Evolutionary conservation across 1,140 invertebrate genomes (phyloP).

Genomic region (Ips nitidus): DNA sequence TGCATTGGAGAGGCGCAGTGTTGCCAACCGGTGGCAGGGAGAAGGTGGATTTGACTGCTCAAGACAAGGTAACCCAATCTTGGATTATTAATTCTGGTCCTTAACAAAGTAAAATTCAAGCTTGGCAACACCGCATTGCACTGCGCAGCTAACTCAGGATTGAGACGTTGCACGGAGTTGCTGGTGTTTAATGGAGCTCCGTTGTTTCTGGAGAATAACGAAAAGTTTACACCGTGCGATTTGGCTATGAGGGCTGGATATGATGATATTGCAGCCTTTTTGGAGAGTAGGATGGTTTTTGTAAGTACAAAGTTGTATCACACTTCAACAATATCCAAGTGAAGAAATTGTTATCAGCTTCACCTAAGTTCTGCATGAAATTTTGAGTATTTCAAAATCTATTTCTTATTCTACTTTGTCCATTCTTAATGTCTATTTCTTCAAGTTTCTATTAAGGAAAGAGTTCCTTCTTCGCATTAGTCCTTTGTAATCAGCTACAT

Average conservation of each 20-base stretch:
- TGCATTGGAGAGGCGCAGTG: constrained; percentile 64
- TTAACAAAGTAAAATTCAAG: constrained; percentile 49
- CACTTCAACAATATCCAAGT: background rate
- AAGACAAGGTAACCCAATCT: constrained; percentile 60
- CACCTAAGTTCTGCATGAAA: background rate
- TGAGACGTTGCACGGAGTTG: constrained; percentile 66
- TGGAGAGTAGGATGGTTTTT: constrained; percentile 73
- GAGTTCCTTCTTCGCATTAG: too few relatives aligned
- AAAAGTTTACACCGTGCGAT: constrained; percentile 67
- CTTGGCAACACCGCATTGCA: constrained; percentile 70
- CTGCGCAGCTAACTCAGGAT: constrained; percentile 64
- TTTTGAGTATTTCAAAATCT: background rate
- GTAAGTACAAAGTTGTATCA: constrained; percentile 53
- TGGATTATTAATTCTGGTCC: background rate
- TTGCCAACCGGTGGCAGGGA: constrained; percentile 60
- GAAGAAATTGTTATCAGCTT: background rate
- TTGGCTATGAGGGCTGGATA: constrained; percentile 62
- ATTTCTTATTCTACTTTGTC: background rate
- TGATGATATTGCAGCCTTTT: constrained; percentile 63
- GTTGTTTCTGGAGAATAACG: constrained; percentile 65
- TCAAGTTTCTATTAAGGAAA: too few relatives aligned
- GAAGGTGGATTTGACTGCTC: constrained; percentile 60
- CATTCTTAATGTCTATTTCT: background rate
- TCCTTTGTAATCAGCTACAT: too few relatives aligned
- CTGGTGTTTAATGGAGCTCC: constrained; percentile 63